Evolutionary conservation across 2,888 invertebrate species (phyloP).

Genomic region (Alsophila aescularia): DNA sequence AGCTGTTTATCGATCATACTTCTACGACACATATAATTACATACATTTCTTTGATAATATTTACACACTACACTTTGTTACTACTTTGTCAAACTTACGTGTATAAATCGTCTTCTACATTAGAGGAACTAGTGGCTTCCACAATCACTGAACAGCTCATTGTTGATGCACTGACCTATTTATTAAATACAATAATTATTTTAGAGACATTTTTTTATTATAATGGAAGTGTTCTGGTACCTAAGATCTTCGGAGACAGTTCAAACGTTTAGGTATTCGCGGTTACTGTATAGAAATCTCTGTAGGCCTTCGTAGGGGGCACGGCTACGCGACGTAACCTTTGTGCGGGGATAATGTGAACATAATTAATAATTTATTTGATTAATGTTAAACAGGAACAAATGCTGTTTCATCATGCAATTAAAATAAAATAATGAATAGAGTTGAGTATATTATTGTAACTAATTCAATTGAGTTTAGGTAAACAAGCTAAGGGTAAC

Average conservation of each 20-base stretch:
- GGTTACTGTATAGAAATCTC: conserved; percentile 52
- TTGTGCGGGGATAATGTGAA: background rate
- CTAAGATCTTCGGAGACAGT: background rate
- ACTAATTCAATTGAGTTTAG: no score
- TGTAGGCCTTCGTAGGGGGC: conserved; percentile 39
- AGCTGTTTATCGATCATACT: conserved; percentile 52
- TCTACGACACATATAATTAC: background rate
- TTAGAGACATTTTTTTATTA: no score
- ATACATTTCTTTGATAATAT: background rate
- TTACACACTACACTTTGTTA: background rate
- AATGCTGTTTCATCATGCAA: no score
- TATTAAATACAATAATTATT: no score
- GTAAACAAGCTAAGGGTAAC: no score
- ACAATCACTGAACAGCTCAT: conserved; percentile 65
- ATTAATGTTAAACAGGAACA: background rate
- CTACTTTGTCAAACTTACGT: conserved; percentile 58
- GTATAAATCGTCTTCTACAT: conserved; percentile 65
- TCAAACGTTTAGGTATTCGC: conserved; percentile 37
- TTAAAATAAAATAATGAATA: no score
- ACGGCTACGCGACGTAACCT: conserved; percentile 14
- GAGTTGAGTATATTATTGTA: no score
- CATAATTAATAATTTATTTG: no score
- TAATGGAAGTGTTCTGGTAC: background rate
- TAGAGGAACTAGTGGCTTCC: conserved; percentile 67
- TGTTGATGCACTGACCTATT: conserved; percentile 42